A percentile compares a stretch with the other conserved stretches of the same genome.
Conservation (phyloP, 2,797 vertebrate genomes). For the Pyrrhura leucotis region DNA sequence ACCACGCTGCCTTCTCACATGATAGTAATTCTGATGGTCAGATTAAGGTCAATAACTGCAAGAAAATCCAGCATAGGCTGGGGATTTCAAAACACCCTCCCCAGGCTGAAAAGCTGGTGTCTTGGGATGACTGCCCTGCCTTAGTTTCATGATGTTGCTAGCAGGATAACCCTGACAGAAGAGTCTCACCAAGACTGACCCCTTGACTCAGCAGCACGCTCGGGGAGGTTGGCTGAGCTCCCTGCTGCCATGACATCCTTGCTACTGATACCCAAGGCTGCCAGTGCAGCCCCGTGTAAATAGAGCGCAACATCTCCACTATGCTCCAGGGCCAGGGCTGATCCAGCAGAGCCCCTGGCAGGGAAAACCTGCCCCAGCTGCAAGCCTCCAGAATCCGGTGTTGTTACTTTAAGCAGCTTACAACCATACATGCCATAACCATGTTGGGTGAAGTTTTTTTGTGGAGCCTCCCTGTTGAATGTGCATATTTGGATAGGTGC, state of each 20-base stretch:
- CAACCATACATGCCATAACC: not conserved
- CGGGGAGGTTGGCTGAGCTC: not conserved
- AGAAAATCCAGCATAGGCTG: not conserved
- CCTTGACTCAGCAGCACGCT: not conserved
- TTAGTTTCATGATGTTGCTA: not conserved
- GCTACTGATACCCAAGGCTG: accelerated
- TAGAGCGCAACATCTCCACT: accelerated
- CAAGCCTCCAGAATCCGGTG: not conserved
- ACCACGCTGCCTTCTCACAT: not conserved
- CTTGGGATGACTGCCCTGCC: not conserved
- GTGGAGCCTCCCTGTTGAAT: not conserved
- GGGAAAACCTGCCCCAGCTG: not conserved
- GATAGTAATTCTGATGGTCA: not conserved
- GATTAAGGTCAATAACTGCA: not conserved
- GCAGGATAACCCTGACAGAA: not conserved
- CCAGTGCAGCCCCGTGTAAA: accelerated
- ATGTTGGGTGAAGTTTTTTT: not conserved
- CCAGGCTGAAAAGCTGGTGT: not conserved
- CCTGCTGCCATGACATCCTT: not conserved
- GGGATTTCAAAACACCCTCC: not conserved
- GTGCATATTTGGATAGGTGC: accelerated
- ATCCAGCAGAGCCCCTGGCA: not conserved
- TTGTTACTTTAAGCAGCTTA: not conserved
- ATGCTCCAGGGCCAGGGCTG: not conserved
- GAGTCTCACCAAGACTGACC: not conserved